Percentiles rank a stretch among this genome's conserved stretches.
Conservation (phyloP, 2,113 vertebrate genomes). For the Myxocyprinus asiaticus region DNA sequence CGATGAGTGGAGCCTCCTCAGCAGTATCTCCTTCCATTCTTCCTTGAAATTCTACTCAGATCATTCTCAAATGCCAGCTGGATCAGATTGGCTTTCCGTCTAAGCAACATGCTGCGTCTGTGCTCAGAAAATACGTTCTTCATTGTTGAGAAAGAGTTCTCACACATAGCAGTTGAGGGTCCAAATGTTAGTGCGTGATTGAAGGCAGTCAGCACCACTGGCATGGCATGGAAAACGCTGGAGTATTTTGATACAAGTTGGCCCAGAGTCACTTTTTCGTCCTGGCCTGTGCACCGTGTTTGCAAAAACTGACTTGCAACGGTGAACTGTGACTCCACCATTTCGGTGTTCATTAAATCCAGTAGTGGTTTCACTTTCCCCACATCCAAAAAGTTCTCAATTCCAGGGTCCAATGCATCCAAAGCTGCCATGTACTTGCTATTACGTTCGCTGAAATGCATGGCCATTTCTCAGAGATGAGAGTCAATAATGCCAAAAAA, state of each 20-base stretch:
- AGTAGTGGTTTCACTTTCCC: neutral
- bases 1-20: neutral
- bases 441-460: neutral
- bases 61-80: constrained; percentile 1
- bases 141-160: neutral
- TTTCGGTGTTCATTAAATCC: neutral
- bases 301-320: neutral
- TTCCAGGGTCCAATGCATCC: too few species aligned
- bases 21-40: neutral
- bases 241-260: neutral
- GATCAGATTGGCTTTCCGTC: neutral
- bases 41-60: neutral
- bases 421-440: too few species aligned
- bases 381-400: too few species aligned
- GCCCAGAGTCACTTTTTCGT: neutral
- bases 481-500: constrained; percentile 1
- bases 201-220: neutral
- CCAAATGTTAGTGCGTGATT: neutral
- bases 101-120: neutral
- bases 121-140: constrained; percentile 3
- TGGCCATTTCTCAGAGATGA: neutral
- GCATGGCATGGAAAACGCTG: neutral
- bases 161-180: neutral
- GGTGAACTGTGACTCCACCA: neutral
- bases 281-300: neutral